These are phyloP conservation scores for Pseudochirops corinnae DNA, from an alignment of 2,797 vertebrate species.

Conservation along the genomic window DNA sequence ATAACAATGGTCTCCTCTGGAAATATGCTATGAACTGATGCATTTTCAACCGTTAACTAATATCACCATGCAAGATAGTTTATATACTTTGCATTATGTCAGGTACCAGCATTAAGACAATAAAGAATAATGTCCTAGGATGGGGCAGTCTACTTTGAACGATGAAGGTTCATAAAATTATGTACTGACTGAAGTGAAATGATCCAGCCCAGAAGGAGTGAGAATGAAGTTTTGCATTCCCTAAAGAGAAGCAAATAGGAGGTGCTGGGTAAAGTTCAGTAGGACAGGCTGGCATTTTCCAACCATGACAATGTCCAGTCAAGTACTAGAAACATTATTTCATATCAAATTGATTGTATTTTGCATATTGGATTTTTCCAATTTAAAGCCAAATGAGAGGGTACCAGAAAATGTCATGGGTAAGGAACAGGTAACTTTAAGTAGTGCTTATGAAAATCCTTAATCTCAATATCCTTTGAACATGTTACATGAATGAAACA, in stretches of 20 bases:
- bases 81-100: conserved; percentile 66
- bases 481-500: background rate
- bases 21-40: conserved; percentile 67
- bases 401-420: background rate
- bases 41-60: conserved; percentile 72
- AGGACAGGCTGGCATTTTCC: conserved; percentile 27
- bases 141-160: background rate
- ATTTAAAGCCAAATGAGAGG: conserved; percentile 33
- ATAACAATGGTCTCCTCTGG: conserved; percentile 72
- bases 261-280: background rate
- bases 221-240: conserved; percentile 3
- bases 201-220: background rate
- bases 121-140: conserved; percentile 67
- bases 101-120: conserved; percentile 70
- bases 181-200: conserved; percentile 46
- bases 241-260: background rate
- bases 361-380: conserved; percentile 38
- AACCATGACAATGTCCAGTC: conserved; percentile 28
- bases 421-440: background rate
- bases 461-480: background rate
- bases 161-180: conserved; percentile 30
- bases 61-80: conserved; percentile 70
- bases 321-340: conserved; percentile 8
- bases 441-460: background rate
- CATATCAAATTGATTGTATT: conserved; percentile 49